Base-by-base conservation (phyloP, 1,140 invertebrate species). In the Chymomyza costata region DNA sequence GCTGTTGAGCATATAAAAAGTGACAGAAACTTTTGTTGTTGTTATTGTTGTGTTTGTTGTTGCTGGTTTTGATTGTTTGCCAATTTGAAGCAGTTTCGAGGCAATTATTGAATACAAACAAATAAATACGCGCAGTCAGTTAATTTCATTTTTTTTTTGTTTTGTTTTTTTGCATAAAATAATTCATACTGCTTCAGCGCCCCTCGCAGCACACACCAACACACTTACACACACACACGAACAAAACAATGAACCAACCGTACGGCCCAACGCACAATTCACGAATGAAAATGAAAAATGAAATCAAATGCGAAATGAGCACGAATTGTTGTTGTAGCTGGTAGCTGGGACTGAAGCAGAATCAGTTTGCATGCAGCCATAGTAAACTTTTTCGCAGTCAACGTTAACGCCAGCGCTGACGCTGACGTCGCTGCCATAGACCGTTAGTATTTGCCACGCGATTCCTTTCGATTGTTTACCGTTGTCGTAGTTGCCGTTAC, bases 281-380 rank as follows among this genome's bases (percentile, higher is more conserved):
- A 66, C 71, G 73, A 80, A 66, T 78, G n/a, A n/a, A n/a, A n/a
- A n/a, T n/a, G n/a, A n/a, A n/a, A n/a, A n/a, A n/a, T n/a, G 71
- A 76, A 76, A 66, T 78, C 71, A 76, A 71, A 76, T 78, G 66
- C 71, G 62, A 78, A 78, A 78, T 80, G 73, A 78, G 73, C 62
- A 78, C 71, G 52, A 38, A n/a, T n/a, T n/a, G n/a, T n/a, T n/a
- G n/a, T n/a, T n/a, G n/a, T n/a, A n/a, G n/a, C n/a, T n/a, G n/a
- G n/a, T n/a, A n/a, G 28, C 61, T 48, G 56, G 32, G 17, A 28
- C 51, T 10, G 37, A 0, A n/a, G 13, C 3, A 21, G 32, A 15
- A 6, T 34, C 56, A 48, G 44, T 25, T 18, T 14, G 30, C 40
- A 10, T 7, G n/a, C n/a, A n/a, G n/a, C n/a, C n/a, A n/a, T n/a